Base-by-base conservation (phyloP, 2,113 vertebrate genomes). In the Propithecus coquereli region DNA sequence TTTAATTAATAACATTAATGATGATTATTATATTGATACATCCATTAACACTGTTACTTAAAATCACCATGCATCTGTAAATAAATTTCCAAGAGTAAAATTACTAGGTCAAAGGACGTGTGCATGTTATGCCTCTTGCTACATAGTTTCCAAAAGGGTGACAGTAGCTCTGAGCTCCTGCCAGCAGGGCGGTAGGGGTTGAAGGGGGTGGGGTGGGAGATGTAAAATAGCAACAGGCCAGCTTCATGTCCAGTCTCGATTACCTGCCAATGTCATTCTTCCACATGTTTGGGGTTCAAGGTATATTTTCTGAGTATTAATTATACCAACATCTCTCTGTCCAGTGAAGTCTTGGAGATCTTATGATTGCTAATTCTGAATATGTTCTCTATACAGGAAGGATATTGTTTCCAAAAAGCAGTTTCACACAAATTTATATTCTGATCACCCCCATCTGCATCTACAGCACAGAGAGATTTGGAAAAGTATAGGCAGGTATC, bases 1-100 rank as follows among this genome's bases (percentile, higher is more conserved):
- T 45, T 92, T 45, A 90, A 71, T 65, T 76, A 91, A 63, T 30
- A 32, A 79, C 30, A 82, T 17, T 23, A 71, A 47, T 34, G 43
- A 76, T 37, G 13, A 74, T 45, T 54, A 90, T 14, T 76, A 17
- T 5, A 25, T 61, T 30, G 81, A 34, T 81, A 57, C 34, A 90
- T 81, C 80, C 59, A 82, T 63, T 65, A 61, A 71, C 52, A 37
- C 0, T 88, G 86, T 61, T 76, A 90, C 32, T 91, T 66, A 94
- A 90, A 86, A 65, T 50, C 25, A 27, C 13, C 37, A 23, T 12
- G 2, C 37, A 66, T 22, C 30, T 37, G 40, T 85, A 82, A 94
- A 87, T 57, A 77, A 47, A 90, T 54, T 94, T 77, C 79, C 43
- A 93, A 37, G 37, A 87, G 25, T 81, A 92, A 94, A 91, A 66